phyloP scores from a whole-genome alignment of 1,140 invertebrate genomes.

The Bombus turneri region DNA sequence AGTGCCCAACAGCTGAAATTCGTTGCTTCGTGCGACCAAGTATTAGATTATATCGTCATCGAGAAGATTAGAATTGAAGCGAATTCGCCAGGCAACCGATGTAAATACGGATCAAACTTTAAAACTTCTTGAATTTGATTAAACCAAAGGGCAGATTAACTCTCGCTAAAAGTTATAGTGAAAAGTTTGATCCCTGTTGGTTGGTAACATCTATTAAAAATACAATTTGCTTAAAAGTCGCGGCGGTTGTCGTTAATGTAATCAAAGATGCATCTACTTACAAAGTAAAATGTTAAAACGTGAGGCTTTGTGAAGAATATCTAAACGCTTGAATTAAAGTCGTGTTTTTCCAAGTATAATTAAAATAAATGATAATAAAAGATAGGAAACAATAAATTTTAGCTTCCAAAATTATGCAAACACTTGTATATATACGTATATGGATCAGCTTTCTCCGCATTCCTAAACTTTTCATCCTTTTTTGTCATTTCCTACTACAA shows the following conservation, averaged over 20 bases:
- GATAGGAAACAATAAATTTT: not conserved
- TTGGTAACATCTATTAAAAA: conserved; percentile 15
- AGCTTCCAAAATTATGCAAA: not conserved
- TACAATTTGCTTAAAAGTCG: conserved; percentile 22
- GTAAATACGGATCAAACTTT: conserved; percentile 31
- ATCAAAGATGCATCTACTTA: not conserved
- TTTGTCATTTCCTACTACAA: no score
- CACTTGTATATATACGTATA: no score
- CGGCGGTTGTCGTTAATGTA: not conserved
- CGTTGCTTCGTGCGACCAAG: not conserved
- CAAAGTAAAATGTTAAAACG: not conserved
- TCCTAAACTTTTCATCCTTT: no score
- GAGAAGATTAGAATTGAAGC: not conserved
- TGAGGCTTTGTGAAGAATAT: not conserved
- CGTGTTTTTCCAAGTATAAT: not conserved
- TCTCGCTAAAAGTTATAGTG: conserved; percentile 1
- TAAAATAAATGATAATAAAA: not conserved
- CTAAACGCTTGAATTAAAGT: not conserved
- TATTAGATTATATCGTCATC: conserved; percentile 2
- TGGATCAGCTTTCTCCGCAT: no score
- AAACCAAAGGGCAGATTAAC: not conserved
- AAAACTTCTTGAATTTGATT: conserved; percentile 11
- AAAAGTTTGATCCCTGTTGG: conserved; percentile 22
- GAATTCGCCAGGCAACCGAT: not conserved
- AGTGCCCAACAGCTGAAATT: not conserved